These are phyloP conservation scores for Chinchilla lanigera DNA, from an alignment of 2,113 vertebrate species.

Conservation along the genomic window DNA sequence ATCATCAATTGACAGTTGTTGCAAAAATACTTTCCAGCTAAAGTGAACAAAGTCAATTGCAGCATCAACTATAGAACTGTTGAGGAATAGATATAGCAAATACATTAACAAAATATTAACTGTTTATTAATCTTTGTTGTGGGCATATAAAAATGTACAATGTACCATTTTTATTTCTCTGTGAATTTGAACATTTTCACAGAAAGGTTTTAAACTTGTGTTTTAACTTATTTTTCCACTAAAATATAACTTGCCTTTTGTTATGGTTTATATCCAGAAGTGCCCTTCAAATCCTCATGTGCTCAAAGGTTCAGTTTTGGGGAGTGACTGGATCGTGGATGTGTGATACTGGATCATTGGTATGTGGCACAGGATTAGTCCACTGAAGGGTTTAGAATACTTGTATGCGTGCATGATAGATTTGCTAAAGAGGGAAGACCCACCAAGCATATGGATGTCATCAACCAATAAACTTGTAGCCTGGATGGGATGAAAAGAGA, in stretches of 20 bases:
- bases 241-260: neutral
- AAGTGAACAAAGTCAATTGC: neutral
- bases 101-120: neutral
- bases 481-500: neutral
- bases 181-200: neutral
- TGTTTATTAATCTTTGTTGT: neutral
- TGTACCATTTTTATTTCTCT: neutral
- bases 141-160: neutral
- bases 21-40: neutral
- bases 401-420: neutral
- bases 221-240: constrained; percentile 11
- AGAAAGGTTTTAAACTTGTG: neutral
- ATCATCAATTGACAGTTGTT: neutral
- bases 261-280: neutral
- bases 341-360: neutral
- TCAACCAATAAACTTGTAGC: neutral
- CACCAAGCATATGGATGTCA: neutral
- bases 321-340: neutral
- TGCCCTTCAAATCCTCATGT: neutral
- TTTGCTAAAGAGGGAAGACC: neutral
- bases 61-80: neutral
- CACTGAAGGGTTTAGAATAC: neutral
- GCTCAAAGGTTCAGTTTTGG: neutral
- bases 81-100: neutral
- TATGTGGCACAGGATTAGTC: neutral